Percentiles rank a stretch among this genome's conserved stretches.
phyloP scores from a whole-genome alignment of 1,140 invertebrate genomes.

The Antheraea pernyi region DNA sequence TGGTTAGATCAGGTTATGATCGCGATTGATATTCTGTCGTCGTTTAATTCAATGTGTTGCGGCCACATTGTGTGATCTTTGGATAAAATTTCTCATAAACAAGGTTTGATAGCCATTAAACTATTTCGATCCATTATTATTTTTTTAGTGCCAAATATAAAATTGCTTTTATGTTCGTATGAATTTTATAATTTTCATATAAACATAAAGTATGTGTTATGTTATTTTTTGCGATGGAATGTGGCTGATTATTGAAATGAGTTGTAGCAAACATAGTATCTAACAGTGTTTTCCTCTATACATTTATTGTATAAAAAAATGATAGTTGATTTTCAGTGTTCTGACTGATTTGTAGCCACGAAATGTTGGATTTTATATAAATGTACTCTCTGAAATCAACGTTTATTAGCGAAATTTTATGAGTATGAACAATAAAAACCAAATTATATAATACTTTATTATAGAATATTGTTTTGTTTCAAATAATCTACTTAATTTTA shows the following conservation, averaged over 20 bases:
- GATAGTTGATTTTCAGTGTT: not conserved
- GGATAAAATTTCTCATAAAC: slow-evolving; percentile 7
- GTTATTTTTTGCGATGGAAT: not conserved
- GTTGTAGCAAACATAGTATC: not conserved
- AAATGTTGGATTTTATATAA: not conserved
- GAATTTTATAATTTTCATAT: slow-evolving; percentile 14
- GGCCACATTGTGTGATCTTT: slow-evolving; percentile 13
- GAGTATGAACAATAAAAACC: too few relatives aligned
- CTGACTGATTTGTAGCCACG: too few relatives aligned
- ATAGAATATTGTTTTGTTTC: too few relatives aligned
- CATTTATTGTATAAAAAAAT: not conserved
- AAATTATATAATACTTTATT: too few relatives aligned
- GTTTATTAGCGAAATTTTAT: too few relatives aligned
- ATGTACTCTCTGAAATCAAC: not conserved
- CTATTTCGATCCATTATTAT: slow-evolving; percentile 8
- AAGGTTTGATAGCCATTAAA: slow-evolving; percentile 9
- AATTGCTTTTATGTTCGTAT: slow-evolving; percentile 1
- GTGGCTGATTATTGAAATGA: slow-evolving; percentile 10
- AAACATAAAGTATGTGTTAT: not conserved
- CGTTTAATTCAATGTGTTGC: slow-evolving; percentile 5
- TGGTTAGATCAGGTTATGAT: slow-evolving; percentile 17
- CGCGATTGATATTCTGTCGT: slow-evolving; percentile 3
- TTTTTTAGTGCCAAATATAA: slow-evolving; percentile 11
- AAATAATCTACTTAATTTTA: too few relatives aligned
- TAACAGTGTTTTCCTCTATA: not conserved